Percentiles rank a stretch among this genome's conserved stretches.
Evolutionary conservation across 2,797 vertebrate species (phyloP).

Genomic region (Xenops minutus): DNA sequence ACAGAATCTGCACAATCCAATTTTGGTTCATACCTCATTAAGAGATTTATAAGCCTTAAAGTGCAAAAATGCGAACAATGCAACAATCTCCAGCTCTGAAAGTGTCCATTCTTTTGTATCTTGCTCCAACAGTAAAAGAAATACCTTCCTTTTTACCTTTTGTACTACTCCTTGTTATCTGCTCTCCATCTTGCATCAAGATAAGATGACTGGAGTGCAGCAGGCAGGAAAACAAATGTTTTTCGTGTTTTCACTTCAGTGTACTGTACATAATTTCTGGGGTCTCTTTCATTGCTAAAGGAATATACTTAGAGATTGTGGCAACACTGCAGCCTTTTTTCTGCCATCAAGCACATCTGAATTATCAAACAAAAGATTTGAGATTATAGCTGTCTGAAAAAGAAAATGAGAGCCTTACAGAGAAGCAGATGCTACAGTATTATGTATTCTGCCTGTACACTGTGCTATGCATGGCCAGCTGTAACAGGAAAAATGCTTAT

Average conservation of each 20-base stretch:
- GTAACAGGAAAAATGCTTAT: neutral
- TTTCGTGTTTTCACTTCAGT: neutral
- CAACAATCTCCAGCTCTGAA: neutral
- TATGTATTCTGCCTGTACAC: neutral
- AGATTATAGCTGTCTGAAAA: neutral
- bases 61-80: neutral
- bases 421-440: slow-evolving; percentile 19
- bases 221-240: neutral
- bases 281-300: neutral
- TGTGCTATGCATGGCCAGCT: neutral
- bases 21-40: neutral
- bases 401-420: neutral
- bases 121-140: neutral
- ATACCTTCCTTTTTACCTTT: neutral
- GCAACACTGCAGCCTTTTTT: neutral
- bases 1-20: neutral
- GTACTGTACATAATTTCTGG: neutral
- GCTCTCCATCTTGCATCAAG: neutral
- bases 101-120: neutral
- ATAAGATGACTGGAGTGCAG: neutral
- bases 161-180: neutral
- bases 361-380: neutral
- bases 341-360: neutral
- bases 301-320: neutral
- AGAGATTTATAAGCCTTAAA: neutral